Conservation (phyloP, 2,797 vertebrate genomes). For the Typhlichthys subterraneus region DNA sequence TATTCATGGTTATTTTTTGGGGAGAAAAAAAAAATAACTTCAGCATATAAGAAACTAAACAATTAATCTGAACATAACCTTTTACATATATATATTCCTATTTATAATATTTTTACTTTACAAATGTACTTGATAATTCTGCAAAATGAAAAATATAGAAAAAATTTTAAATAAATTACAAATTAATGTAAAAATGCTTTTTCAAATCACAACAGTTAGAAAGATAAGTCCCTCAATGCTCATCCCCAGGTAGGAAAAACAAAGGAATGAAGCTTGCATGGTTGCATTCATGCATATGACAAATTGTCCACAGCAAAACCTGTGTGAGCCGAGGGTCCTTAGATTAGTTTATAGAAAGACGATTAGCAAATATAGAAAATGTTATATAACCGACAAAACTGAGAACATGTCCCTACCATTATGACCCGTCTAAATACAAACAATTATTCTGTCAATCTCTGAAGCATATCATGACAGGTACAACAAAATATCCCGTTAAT, state of each 20-base stretch:
- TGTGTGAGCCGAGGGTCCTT: slow-evolving; percentile 45
- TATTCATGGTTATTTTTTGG: slow-evolving; percentile 85
- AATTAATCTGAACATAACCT: slow-evolving; percentile 85
- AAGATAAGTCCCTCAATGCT: slow-evolving; percentile 36
- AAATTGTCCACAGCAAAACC: slow-evolving; percentile 49
- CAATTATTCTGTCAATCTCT: slow-evolving; percentile 31
- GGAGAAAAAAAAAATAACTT: slow-evolving; percentile 87
- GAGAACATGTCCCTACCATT: slow-evolving; percentile 19
- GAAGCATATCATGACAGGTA: slow-evolving; percentile 42
- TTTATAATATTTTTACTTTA: slow-evolving; percentile 89
- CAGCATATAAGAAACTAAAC: slow-evolving; percentile 91
- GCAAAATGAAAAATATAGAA: slow-evolving; percentile 68
- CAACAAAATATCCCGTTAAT: slow-evolving; percentile 46
- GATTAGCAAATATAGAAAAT: slow-evolving; percentile 48
- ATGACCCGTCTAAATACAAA: slow-evolving; percentile 33
- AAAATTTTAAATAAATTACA: slow-evolving; percentile 71
- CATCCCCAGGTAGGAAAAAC: slow-evolving; percentile 18
- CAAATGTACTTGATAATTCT: slow-evolving; percentile 90
- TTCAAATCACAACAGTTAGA: slow-evolving; percentile 46
- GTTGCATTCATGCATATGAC: slow-evolving; percentile 49
- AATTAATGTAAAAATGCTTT: slow-evolving; percentile 67
- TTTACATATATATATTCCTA: slow-evolving; percentile 75
- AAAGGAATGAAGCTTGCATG: slow-evolving; percentile 35
- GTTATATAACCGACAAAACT: slow-evolving; percentile 39
- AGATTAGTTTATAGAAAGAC: slow-evolving; percentile 44